These are phyloP conservation scores for Pterois miles DNA, from an alignment of 2,797 vertebrate genomes.

Conservation along the genomic window DNA sequence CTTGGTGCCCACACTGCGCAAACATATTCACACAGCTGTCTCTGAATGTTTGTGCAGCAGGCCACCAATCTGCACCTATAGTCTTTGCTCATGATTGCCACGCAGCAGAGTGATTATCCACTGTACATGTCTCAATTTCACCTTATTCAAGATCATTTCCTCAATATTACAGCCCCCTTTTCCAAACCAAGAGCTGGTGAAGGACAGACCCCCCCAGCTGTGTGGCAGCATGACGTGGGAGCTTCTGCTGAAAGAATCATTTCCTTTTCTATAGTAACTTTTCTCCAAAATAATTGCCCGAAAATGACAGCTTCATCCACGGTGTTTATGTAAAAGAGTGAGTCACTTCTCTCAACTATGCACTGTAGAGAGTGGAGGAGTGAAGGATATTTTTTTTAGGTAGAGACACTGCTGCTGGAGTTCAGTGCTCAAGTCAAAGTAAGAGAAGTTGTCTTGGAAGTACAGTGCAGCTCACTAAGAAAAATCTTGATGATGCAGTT, in stretches of 20 bases:
- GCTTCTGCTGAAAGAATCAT: constrained; percentile 35
- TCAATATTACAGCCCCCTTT: constrained; percentile 18
- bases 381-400: constrained; percentile 17
- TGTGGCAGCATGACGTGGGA: constrained; percentile 43
- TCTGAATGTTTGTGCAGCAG: background rate
- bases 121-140: constrained; percentile 41
- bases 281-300: constrained; percentile 57
- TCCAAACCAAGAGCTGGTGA: constrained; percentile 35
- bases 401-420: constrained; percentile 41
- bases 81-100: constrained; percentile 38
- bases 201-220: constrained; percentile 50
- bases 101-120: constrained; percentile 31
- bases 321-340: constrained; percentile 56
- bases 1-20: background rate
- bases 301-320: constrained; percentile 62
- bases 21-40: background rate
- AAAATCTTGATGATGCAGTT: constrained; percentile 9
- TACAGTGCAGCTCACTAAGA: background rate
- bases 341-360: constrained; percentile 58
- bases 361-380: constrained; percentile 33
- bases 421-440: constrained; percentile 29
- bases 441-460: constrained; percentile 25
- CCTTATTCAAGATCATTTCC: constrained; percentile 51
- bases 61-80: constrained; percentile 34
- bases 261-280: constrained; percentile 40